Percentiles rank a stretch among this genome's conserved stretches.
These are phyloP conservation scores for Monarcha castaneiventris DNA, from an alignment of 2,113 vertebrate genomes.

Conservation along the genomic window DNA sequence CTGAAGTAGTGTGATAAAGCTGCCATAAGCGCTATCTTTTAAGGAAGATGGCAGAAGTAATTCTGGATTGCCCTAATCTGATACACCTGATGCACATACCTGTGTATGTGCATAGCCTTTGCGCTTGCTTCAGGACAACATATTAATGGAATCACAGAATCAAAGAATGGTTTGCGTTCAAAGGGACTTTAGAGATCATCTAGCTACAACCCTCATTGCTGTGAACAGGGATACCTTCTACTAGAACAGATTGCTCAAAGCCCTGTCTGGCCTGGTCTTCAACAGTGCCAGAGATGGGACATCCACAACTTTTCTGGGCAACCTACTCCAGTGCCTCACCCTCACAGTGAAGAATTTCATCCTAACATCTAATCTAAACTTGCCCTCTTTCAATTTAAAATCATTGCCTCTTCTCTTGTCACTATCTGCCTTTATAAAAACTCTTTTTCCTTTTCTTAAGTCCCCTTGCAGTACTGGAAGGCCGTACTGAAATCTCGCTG, in stretches of 20 bases:
- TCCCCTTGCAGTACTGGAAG: background rate
- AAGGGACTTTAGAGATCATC: background rate
- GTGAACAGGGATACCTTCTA: background rate
- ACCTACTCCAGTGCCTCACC: background rate
- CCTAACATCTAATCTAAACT: background rate
- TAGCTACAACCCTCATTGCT: background rate
- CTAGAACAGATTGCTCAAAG: background rate
- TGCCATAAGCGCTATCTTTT: background rate
- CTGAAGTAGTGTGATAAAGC: background rate
- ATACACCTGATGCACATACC: accelerated
- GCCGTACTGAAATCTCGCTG: background rate
- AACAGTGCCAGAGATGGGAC: too few species aligned
- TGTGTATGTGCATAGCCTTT: background rate
- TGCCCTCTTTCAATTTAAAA: background rate
- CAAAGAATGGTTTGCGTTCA: background rate
- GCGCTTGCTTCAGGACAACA: background rate
- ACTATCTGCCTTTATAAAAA: background rate
- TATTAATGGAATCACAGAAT: background rate
- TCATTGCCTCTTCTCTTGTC: background rate
- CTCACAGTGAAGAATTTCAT: background rate
- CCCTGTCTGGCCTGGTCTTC: background rate
- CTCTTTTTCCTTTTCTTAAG: background rate
- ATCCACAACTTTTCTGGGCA: background rate
- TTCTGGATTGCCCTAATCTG: background rate
- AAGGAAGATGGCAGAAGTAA: background rate